Base-by-base conservation (phyloP, 2,888 invertebrate species). In the Pterostichus niger region DNA sequence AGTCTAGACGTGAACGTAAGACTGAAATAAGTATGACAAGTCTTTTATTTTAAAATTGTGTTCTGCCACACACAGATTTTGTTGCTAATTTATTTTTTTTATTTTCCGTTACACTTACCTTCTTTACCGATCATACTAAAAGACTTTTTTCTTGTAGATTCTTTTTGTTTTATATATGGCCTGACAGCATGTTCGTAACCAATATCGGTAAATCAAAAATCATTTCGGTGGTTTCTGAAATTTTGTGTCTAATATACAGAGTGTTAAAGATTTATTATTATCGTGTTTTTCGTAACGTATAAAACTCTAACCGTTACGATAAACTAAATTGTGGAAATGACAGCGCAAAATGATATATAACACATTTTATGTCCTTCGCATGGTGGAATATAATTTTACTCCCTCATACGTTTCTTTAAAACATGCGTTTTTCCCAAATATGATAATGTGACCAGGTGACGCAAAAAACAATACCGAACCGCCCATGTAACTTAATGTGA, bases 281-380 rank as follows among this genome's bases (percentile, higher is more conserved):
- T 40, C 76, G 56, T 46, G 52, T 52, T 54, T 56, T 56, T 56
- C 40, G 40, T 40, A 49, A 54, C 54, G 52, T 75, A 40, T 54
- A 31, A 71, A 71, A 71, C 40, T 71, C 44, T 64, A 71, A 44
- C 68, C 24, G 44, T 35, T 54, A 40, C 56, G 76, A 76, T 76
- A 76, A 76, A 76, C 76, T 76, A 76, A 76, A 76, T 56, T 76
- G 76, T 76, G 56, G 56, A 54, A 56, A 40, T 76, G 76, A 76
- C 76, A 56, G 76, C 54, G 7, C 9, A 11, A 7, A 33, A 13
- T 76, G 76, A 76, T 76, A 56, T 54, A 76, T 76, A 40, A 13
- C 6, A 15, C 56, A n/a, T 35, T 76, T 76, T 76, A 35, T 52
- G 56, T 76, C 56, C 11, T 76, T 56, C 33, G 56, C 54, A 56